Percentiles rank a stretch among this genome's conserved stretches.
Evolutionary conservation across 2,113 vertebrate genomes (phyloP).

Genomic region (Oreochromis tanganicae): DNA sequence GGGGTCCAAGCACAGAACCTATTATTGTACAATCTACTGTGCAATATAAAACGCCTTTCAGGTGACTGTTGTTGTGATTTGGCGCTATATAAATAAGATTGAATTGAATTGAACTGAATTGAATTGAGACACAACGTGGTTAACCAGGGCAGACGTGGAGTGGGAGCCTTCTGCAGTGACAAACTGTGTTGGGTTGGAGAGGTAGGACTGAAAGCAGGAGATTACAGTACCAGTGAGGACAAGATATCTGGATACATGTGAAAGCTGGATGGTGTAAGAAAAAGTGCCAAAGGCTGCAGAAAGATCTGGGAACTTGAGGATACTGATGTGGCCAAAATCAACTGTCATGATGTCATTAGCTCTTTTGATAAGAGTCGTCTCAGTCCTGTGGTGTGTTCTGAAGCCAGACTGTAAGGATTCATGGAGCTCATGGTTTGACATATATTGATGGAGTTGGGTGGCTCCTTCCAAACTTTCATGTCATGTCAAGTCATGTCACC

Average conservation of each 20-base stretch:
- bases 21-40: no score
- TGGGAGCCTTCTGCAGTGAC: background rate
- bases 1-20: background rate
- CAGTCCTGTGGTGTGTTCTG: fast-evolving
- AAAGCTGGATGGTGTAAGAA: background rate
- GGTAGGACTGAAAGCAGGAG: background rate
- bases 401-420: background rate
- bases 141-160: background rate
- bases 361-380: background rate
- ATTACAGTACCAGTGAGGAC: background rate
- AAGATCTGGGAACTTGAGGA: background rate
- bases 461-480: background rate
- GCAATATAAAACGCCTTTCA: no score
- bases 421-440: background rate
- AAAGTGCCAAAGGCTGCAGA: background rate
- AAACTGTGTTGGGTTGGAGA: background rate
- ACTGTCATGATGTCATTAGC: background rate
- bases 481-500: background rate
- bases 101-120: no score
- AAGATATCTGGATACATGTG: background rate
- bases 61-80: no score
- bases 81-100: no score
- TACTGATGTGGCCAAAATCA: background rate
- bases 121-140: background rate
- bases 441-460: background rate